Percentiles rank a stretch among this genome's conserved stretches.
Evolutionary conservation across 2,797 vertebrate species (phyloP).

Genomic region (Novumbra hubbsi): DNA sequence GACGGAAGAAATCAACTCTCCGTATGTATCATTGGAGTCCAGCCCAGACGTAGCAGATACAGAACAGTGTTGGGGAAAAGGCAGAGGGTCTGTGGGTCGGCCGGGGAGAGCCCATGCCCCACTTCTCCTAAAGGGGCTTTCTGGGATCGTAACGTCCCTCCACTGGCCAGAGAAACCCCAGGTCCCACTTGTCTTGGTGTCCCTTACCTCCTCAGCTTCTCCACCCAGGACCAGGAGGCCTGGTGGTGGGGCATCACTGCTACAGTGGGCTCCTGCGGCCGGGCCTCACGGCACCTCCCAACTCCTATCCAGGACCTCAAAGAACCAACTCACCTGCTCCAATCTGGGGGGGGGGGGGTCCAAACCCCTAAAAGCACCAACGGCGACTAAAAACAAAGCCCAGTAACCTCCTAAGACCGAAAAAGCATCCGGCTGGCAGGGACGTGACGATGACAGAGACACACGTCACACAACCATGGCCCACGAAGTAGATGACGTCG

Average conservation of each 20-base stretch:
- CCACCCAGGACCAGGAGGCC: conserved; percentile 1
- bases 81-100: too few species aligned
- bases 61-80: too few species aligned
- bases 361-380: neutral
- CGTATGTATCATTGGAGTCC: too few species aligned
- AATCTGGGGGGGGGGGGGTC: neutral
- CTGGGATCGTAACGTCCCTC: neutral
- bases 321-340: conserved; percentile 4
- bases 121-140: neutral
- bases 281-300: neutral
- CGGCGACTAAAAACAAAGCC: neutral
- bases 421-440: neutral
- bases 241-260: conserved; percentile 5
- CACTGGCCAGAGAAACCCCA: conserved; percentile 1
- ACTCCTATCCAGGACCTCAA: neutral
- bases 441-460: neutral
- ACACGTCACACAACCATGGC: conserved; percentile 1
- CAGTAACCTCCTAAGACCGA: neutral
- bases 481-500: neutral
- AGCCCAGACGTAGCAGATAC: too few species aligned
- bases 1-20: too few species aligned
- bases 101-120: too few species aligned
- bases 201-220: conserved; percentile 40
- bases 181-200: conserved; percentile 6
- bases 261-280: conserved; percentile 53